These are phyloP conservation scores for Protodeltote pygarga DNA, from an alignment of 2,888 invertebrate genomes.

Conservation along the genomic window DNA sequence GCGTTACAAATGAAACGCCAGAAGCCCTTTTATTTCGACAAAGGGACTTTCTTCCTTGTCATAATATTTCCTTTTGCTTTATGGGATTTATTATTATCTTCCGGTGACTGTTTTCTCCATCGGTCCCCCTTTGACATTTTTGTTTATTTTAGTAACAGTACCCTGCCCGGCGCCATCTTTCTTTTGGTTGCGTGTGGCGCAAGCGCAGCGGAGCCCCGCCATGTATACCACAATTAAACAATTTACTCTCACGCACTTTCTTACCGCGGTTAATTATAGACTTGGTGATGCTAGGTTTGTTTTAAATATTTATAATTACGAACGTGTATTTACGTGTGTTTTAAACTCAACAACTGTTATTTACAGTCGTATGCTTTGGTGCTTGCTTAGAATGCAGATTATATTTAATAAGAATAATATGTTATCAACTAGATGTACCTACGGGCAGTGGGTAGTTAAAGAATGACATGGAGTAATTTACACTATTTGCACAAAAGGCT, in stretches of 20 bases:
- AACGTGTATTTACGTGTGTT: slow-evolving; percentile 48
- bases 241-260: slow-evolving; percentile 81
- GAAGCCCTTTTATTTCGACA: slow-evolving; percentile 28
- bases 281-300: slow-evolving; percentile 55
- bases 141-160: slow-evolving; percentile 65
- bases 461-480: slow-evolving; percentile 61
- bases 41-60: slow-evolving; percentile 33
- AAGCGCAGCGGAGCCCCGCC: slow-evolving; percentile 58
- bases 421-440: slow-evolving; percentile 46
- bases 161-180: slow-evolving; percentile 50
- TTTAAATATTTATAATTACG: slow-evolving; percentile 66
- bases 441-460: slow-evolving; percentile 32
- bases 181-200: slow-evolving; percentile 61
- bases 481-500: slow-evolving; percentile 41
- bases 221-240: slow-evolving; percentile 75
- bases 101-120: slow-evolving; percentile 59
- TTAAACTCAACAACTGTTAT: slow-evolving; percentile 24
- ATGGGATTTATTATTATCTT: slow-evolving; percentile 59
- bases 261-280: slow-evolving; percentile 70
- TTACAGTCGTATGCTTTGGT: slow-evolving; percentile 4
- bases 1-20: slow-evolving; percentile 5
- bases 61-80: slow-evolving; percentile 59
- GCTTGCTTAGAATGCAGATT: slow-evolving; percentile 25
- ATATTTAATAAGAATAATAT: slow-evolving; percentile 60
- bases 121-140: slow-evolving; percentile 54